Conservation (phyloP, 2,113 vertebrate species). For the Haemorhous mexicanus region DNA sequence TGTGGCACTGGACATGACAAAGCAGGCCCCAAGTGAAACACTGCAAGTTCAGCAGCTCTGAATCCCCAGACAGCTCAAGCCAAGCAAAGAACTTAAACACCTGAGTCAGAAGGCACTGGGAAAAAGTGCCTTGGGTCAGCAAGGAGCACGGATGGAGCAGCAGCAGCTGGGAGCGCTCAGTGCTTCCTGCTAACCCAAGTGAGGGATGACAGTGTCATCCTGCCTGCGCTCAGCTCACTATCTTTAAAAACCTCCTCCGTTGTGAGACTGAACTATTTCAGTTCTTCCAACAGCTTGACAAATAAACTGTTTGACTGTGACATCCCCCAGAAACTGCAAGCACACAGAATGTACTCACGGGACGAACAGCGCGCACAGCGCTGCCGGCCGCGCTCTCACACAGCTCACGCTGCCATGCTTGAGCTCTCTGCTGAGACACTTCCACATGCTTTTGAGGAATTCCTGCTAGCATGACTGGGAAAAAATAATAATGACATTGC, state of each 20-base stretch:
- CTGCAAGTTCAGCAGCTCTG: background rate
- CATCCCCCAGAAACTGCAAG: background rate
- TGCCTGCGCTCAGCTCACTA: background rate
- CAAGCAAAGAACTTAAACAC: background rate
- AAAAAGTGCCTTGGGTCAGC: background rate
- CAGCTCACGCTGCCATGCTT: rapidly evolving
- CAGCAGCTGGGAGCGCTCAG: background rate
- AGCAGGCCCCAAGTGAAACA: rapidly evolving
- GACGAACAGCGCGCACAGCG: background rate
- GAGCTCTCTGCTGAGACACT: background rate
- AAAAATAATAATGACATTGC: background rate
- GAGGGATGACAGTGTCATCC: background rate
- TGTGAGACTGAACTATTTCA: background rate
- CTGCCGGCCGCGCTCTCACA: background rate
- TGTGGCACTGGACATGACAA: background rate
- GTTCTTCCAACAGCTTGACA: background rate
- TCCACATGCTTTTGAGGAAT: conserved; percentile 23
- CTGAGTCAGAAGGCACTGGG: background rate
- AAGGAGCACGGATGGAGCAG: background rate
- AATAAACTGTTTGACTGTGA: background rate
- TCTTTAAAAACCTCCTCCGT: background rate
- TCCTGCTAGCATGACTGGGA: background rate
- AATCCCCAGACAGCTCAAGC: background rate
- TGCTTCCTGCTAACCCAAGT: background rate
- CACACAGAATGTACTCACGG: rapidly evolving